Base-by-base conservation (phyloP, 1,140 invertebrate species). In the Leptinotarsa lineolata region DNA sequence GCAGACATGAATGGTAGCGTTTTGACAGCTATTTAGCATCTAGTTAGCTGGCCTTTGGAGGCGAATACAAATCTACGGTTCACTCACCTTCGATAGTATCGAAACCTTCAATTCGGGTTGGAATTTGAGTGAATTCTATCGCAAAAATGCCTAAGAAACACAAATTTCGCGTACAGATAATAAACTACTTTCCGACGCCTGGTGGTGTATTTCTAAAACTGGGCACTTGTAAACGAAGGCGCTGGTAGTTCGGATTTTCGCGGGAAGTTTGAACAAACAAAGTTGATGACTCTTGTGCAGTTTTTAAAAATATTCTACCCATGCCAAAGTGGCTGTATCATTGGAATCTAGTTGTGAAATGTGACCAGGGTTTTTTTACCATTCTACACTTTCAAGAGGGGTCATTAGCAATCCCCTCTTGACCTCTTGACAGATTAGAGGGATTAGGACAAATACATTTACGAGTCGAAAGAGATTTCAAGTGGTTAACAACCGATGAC, bases 1-100 rank as follows among this genome's bases (percentile, higher is more conserved):
- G 76, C 78, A 76, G 78, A 77, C 76, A 77, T 77, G 73, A 75
- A 72, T 67, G 59, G 60, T 48, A 75, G 76, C 76, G 73, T 70
- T 74, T n/a, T 75, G 76, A 73, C 70, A 64, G 59, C 60, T 73
- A 59, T 45, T 44, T 72, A 71, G 44, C 6, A 20, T 63, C 45
- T 69, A 71, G 39, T 45, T 54, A 59, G 70, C 64, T 73, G 30
- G 13, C 30, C n/a, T 54, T 54, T 15, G 16, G 48, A n/a, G 13
- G 0, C 15, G 4, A 54, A 16, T 54, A 4, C 6, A 18, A 64
- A 20, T 16, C 4, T 70, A 59, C 39, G 16, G 39, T n/a, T 70
- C 61, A 45, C 75, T 74, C 69, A 76, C 75, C 72, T 74, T 72
- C 22, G 60, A 54, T 66, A 66, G 21, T 44, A 44, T 6, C 58